Percentiles rank a stretch among this genome's conserved stretches.
Conservation (phyloP, 53 echinoderm and acorn worm genomes). For the Zoroaster sp. region DNA sequence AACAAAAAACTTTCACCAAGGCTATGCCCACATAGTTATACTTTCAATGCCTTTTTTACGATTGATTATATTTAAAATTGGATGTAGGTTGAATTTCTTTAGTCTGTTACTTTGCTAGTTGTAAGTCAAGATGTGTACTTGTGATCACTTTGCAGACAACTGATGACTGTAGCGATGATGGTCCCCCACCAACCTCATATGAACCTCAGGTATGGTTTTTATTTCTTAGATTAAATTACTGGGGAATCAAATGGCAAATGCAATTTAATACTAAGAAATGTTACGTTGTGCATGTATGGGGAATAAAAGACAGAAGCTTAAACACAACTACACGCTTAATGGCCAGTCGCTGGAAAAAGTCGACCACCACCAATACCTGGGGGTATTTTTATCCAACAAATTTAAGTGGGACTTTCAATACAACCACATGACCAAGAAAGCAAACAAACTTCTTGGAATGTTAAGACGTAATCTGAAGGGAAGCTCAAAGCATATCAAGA, state of each 20-base stretch:
- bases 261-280: background rate
- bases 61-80: too few species aligned
- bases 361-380: slow-evolving; percentile 13
- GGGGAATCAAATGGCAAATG: background rate
- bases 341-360: background rate
- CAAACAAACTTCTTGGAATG: background rate
- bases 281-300: background rate
- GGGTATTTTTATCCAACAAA: background rate
- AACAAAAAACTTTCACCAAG: too few species aligned
- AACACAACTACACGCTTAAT: background rate
- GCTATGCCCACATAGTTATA: too few species aligned
- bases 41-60: too few species aligned
- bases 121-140: too few species aligned
- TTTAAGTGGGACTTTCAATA: slow-evolving; percentile 9
- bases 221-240: background rate
- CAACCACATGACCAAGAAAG: slow-evolving; percentile 14
- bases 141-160: too few species aligned
- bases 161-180: too few species aligned
- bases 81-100: too few species aligned
- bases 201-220: too few species aligned
- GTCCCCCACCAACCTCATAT: too few species aligned
- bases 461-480: background rate
- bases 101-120: too few species aligned
- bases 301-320: background rate
- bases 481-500: background rate